phyloP scores from a whole-genome alignment of 2,888 invertebrate species.

The Beris morrisii region DNA sequence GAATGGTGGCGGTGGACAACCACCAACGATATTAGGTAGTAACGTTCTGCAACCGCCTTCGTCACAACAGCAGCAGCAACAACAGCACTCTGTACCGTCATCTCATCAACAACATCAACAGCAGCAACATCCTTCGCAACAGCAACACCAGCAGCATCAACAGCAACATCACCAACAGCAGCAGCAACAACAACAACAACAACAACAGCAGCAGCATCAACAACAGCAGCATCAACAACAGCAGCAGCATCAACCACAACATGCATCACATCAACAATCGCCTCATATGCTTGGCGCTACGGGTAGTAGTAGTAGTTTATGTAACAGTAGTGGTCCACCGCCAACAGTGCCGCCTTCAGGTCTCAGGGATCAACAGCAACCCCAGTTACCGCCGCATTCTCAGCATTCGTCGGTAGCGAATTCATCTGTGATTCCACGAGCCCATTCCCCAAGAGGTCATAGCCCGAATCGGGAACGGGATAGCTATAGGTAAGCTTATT shows the following conservation, averaged over 20 bases:
- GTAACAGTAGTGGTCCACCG: constrained; percentile 39
- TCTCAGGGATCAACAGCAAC: constrained; percentile 43
- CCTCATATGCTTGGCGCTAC: constrained; percentile 35
- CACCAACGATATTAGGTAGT: constrained; percentile 39
- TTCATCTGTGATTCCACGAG: constrained; percentile 59
- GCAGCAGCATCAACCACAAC: constrained; percentile 27
- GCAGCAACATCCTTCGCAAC: constrained; percentile 37
- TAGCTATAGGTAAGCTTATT: constrained; percentile 71
- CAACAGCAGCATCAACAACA: constrained; percentile 42
- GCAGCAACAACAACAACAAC: constrained; percentile 1
- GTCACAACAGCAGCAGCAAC: constrained; percentile 29
- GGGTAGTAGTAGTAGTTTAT: constrained; percentile 37
- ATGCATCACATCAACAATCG: constrained; percentile 43
- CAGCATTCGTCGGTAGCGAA: constrained; percentile 48
- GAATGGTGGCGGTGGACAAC: constrained; percentile 28
- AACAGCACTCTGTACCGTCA: constrained; percentile 34
- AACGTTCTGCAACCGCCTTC: constrained; percentile 41
- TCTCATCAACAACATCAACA: constrained; percentile 36
- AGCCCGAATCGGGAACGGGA: constrained; percentile 80
- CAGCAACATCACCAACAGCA: constrained; percentile 1
- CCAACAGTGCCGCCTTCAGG: constrained; percentile 40
- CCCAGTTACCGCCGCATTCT: constrained; percentile 45
- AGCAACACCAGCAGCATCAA: constrained; percentile 30
- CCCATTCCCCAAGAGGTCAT: constrained; percentile 76
- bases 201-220: constrained; percentile 6